A percentile compares a stretch with the other conserved stretches of the same genome.
Evolutionary conservation across 1,140 invertebrate genomes (phyloP).

Genomic region (Arctopsyche grandis): DNA sequence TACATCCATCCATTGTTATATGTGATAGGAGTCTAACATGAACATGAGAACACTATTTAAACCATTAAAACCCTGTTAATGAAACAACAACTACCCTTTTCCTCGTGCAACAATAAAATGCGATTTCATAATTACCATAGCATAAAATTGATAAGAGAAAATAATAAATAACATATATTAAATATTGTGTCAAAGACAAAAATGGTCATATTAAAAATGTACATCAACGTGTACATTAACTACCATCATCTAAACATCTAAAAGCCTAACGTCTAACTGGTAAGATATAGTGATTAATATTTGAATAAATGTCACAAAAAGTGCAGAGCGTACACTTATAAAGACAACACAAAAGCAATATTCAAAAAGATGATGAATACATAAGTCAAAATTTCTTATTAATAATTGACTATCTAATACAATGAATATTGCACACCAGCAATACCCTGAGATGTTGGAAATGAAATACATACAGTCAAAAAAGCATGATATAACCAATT

Average conservation of each 20-base stretch:
- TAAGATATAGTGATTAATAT: slow-evolving; percentile 52
- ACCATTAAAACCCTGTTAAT: slow-evolving; percentile 21
- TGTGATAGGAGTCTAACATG: no score
- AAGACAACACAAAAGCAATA: slow-evolving; percentile 53
- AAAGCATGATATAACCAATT: slow-evolving; percentile 36
- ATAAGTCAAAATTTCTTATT: slow-evolving; percentile 43
- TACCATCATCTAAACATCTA: slow-evolving; percentile 55
- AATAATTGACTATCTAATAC: slow-evolving; percentile 55
- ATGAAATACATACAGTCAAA: slow-evolving; percentile 32
- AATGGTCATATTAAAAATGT: slow-evolving; percentile 45
- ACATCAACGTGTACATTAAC: slow-evolving; percentile 50
- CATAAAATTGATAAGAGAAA: slow-evolving; percentile 44
- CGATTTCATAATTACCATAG: slow-evolving; percentile 37
- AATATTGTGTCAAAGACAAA: slow-evolving; percentile 49
- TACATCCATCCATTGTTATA: no score
- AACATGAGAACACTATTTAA: background rate
- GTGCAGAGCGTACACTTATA: slow-evolving; percentile 49
- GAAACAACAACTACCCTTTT: slow-evolving; percentile 50
- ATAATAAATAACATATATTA: slow-evolving; percentile 50
- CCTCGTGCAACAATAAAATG: slow-evolving; percentile 46
- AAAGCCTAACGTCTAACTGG: slow-evolving; percentile 53
- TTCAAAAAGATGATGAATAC: slow-evolving; percentile 34
- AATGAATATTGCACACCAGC: slow-evolving; percentile 35
- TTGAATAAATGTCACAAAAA: slow-evolving; percentile 49
- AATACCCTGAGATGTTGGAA: slow-evolving; percentile 36